A percentile compares a stretch with the other conserved stretches of the same genome.
Evolutionary conservation across 2,888 invertebrate genomes (phyloP).

Genomic region (Lasioglossum morio): DNA sequence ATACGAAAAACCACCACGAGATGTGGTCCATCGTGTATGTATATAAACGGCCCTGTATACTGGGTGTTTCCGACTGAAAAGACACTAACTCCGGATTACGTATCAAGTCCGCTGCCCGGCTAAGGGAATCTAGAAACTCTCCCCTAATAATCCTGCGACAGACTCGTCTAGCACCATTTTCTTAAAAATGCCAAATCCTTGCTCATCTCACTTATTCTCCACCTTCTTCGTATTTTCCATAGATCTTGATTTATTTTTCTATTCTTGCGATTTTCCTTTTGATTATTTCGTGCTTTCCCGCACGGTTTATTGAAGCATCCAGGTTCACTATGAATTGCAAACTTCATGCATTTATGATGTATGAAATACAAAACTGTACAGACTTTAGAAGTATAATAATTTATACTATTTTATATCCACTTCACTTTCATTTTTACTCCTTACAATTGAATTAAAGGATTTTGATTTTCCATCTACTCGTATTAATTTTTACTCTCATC

Average conservation of each 20-base stretch:
- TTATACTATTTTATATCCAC: neutral
- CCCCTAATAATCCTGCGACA: neutral
- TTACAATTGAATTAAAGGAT: neutral
- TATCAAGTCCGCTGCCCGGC: neutral
- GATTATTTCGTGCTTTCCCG: neutral
- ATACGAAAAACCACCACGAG: conserved; percentile 69
- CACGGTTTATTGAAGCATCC: neutral
- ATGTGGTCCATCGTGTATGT: conserved; percentile 34
- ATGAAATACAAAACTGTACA: neutral
- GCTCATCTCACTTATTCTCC: neutral
- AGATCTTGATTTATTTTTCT: too few relatives aligned
- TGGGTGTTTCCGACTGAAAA: conserved; percentile 33
- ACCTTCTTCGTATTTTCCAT: neutral
- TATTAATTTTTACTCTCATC: neutral
- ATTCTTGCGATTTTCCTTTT: neutral
- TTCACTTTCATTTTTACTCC: neutral
- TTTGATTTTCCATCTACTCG: neutral
- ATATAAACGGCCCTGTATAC: conserved; percentile 26
- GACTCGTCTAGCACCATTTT: neutral
- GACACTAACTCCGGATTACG: neutral
- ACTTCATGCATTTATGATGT: too few relatives aligned
- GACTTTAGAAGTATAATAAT: neutral
- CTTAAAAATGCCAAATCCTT: neutral
- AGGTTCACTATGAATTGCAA: neutral
- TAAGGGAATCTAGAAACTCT: neutral